Evolutionary conservation across 1,140 invertebrate species (phyloP).

Genomic region (Hyles vespertilio): DNA sequence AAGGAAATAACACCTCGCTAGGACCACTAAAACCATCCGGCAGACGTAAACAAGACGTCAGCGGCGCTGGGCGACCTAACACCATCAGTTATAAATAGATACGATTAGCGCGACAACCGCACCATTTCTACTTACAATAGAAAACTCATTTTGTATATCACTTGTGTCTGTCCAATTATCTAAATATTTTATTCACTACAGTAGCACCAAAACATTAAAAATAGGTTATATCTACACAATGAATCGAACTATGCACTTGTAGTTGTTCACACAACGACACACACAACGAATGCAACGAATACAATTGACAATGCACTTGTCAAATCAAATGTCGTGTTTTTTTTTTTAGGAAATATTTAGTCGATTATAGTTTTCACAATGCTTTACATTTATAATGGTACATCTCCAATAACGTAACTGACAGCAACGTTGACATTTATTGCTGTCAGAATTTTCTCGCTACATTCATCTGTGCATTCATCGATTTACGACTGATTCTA

Average conservation of each 20-base stretch:
- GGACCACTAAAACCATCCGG: conserved; percentile 10
- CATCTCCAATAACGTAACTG: background rate
- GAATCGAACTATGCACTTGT: conserved; percentile 24
- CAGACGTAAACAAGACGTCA: conserved; percentile 59
- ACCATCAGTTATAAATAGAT: conserved; percentile 49
- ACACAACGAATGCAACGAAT: too few species aligned
- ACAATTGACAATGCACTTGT: conserved; percentile 7
- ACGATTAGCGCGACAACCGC: conserved; percentile 9
- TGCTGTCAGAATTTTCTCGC: conserved; percentile 7
- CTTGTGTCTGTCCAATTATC: conserved; percentile 19
- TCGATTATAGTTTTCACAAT: conserved; percentile 10
- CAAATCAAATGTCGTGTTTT: conserved; percentile 12
- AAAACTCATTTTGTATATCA: conserved; percentile 60
- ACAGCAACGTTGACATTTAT: conserved; percentile 1
- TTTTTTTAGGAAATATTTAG: background rate
- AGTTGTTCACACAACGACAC: conserved; percentile 9
- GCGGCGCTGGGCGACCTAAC: conserved; percentile 26
- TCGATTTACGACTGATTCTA: background rate
- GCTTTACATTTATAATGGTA: background rate
- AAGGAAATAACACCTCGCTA: background rate
- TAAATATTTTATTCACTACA: conserved; percentile 26
- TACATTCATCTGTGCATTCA: background rate
- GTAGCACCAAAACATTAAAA: conserved; percentile 59
- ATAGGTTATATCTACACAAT: conserved; percentile 34
- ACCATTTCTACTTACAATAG: conserved; percentile 58